Evolutionary conservation across 2,888 invertebrate species (phyloP).

Genomic region (Cantharis nigra): DNA sequence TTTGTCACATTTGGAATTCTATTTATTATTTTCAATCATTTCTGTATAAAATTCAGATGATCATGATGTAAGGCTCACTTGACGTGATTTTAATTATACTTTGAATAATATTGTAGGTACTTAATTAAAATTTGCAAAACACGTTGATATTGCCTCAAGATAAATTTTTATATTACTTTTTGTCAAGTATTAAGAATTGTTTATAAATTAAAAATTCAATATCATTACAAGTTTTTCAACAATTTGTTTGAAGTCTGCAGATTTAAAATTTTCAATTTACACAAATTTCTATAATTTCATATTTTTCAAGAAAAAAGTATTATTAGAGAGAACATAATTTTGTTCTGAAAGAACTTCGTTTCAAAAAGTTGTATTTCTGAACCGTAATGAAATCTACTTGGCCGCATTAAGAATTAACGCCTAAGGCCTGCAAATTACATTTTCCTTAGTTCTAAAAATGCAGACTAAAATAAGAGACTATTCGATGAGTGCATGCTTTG

Average conservation of each 20-base stretch:
- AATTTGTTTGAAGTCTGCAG: not conserved
- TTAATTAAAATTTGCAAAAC: too few relatives aligned
- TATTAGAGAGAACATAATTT: conserved; percentile 27
- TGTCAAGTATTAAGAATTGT: not conserved
- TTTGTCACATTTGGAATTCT: too few relatives aligned
- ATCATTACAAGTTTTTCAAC: not conserved
- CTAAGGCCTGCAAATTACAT: conserved; percentile 28
- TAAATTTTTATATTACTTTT: too few relatives aligned
- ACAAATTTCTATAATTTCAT: not conserved
- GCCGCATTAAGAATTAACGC: conserved; percentile 31
- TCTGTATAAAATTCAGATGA: too few relatives aligned
- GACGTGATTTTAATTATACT: not conserved
- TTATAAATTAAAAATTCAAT: not conserved
- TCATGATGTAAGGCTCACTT: not conserved
- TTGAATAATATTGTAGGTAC: not conserved
- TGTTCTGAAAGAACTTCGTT: conserved; percentile 19
- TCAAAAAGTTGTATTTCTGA: conserved; percentile 27
- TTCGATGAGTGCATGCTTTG: conserved; percentile 24
- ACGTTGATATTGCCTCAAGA: not conserved
- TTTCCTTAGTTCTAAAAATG: conserved; percentile 25
- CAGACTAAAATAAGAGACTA: conserved; percentile 23
- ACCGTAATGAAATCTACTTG: conserved; percentile 30
- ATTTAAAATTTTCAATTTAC: not conserved
- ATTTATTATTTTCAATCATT: too few relatives aligned
- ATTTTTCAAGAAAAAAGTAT: conserved; percentile 9